These are phyloP conservation scores for Chrysina gloriosa DNA, from an alignment of 2,888 invertebrate species.

Conservation along the genomic window DNA sequence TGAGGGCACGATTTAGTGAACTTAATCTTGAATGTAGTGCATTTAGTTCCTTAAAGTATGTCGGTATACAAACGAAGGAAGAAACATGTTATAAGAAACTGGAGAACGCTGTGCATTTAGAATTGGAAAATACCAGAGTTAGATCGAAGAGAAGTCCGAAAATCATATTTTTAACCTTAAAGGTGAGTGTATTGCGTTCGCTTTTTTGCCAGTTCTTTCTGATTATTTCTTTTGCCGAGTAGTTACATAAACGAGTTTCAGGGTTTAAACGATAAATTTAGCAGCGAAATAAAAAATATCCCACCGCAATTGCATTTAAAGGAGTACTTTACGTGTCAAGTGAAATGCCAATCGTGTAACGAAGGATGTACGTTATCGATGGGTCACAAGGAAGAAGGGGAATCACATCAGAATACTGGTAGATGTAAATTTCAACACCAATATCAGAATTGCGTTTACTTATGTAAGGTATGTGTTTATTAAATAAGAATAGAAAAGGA, in stretches of 20 bases:
- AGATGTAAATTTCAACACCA: constrained; percentile 77
- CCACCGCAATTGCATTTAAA: constrained; percentile 78
- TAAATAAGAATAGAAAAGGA: not conserved
- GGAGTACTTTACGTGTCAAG: constrained; percentile 82
- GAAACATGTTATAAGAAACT: constrained; percentile 73
- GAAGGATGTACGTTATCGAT: constrained; percentile 73
- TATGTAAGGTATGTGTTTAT: constrained; percentile 68
- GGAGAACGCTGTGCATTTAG: constrained; percentile 69
- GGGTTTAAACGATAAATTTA: constrained; percentile 80
- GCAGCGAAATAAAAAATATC: constrained; percentile 73
- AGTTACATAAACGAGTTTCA: constrained; percentile 54
- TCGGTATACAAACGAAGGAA: constrained; percentile 71
- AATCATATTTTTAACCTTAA: constrained; percentile 75
- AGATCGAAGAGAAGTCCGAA: constrained; percentile 76
- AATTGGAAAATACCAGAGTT: constrained; percentile 77
- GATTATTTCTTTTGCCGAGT: not conserved
- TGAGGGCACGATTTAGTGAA: constrained; percentile 72
- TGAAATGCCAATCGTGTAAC: constrained; percentile 77
- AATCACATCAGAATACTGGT: constrained; percentile 68
- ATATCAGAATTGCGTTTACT: constrained; percentile 76
- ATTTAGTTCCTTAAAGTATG: constrained; percentile 77
- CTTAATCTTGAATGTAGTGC: constrained; percentile 75
- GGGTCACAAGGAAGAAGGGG: constrained; percentile 74
- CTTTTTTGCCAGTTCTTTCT: not conserved
- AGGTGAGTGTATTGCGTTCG: constrained; percentile 63